Evolutionary conservation across 2,113 vertebrate genomes (phyloP), one percentile per base, ranked within the genome.

Genomic region (Aphelocoma coerulescens): DNA sequence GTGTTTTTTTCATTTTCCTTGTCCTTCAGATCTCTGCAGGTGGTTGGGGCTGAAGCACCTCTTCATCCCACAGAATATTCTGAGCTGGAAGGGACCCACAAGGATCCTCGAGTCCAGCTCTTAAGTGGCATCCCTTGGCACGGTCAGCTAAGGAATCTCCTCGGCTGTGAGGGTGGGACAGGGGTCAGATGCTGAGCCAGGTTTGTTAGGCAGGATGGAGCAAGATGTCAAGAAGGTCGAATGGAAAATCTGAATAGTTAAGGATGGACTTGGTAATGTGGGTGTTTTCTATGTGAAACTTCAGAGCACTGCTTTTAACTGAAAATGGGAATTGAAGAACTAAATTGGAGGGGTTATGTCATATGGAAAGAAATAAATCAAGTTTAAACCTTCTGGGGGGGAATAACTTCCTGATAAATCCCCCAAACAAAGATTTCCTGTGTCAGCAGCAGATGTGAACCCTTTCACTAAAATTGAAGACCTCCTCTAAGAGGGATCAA

Each of bases 141-240:
- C 23, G 20, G 35, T 1, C 33, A 35, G 24, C 27, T 6, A 3
- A 21, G 21, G 52, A 30, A 27, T 6, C 8, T 44, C 30, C 33
- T 9, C 5, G 80, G 71, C 62, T n/a, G 18, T 7, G 52, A 74
- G 57, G 35, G 3, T 41, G 67, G 62, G 21, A 4, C 7, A 21
- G 85, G 8, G 8, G 3, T 30, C 28, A 49, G 52, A 1, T 3
- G 21, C 16, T 26, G 49, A 43, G 39, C 13, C 19, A 6, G 58
- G 32, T 22, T 44, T 37, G 30, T 1, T 10, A 0, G 12, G 4
- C 6, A 17, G 24, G 46, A 13, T 11, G 30, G 27, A 66, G 19
- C 3, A 6, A 3, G 26, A 2, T 15, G 68, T 17, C 0, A 6
- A 33, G 74, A 10, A 85, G 44, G 33, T 57, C 3, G 3, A 8